Percentiles rank a stretch among this genome's conserved stretches.
Conservation (phyloP, 1,140 invertebrate genomes). For the Anoplolepis gracilipes region DNA sequence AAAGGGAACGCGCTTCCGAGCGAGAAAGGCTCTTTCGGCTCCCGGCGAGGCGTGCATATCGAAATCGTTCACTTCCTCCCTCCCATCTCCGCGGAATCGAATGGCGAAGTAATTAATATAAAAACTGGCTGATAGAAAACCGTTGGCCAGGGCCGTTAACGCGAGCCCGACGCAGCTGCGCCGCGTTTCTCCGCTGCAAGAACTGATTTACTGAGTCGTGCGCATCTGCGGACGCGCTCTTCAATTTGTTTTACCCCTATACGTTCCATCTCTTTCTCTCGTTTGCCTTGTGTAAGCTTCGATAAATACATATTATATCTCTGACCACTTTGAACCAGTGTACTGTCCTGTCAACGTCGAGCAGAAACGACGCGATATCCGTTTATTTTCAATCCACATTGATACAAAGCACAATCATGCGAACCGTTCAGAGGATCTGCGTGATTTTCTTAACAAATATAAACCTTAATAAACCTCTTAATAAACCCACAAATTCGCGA, state of each 20-base stretch:
- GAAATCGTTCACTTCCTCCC: background rate
- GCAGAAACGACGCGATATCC: background rate
- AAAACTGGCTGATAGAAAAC: slow-evolving; percentile 45
- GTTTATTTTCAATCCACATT: background rate
- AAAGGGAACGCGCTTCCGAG: background rate
- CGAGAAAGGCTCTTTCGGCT: slow-evolving; percentile 29
- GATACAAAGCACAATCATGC: too few relatives aligned
- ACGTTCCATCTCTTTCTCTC: too few relatives aligned
- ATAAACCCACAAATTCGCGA: background rate
- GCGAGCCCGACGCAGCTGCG: background rate
- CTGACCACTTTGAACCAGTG: background rate
- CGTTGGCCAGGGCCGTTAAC: background rate
- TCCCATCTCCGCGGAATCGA: slow-evolving; percentile 24
- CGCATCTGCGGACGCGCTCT: slow-evolving; percentile 39
- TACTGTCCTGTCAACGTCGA: background rate
- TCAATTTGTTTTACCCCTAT: slow-evolving; percentile 21
- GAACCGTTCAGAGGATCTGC: too few relatives aligned
- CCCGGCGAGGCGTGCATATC: background rate
- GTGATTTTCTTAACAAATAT: background rate
- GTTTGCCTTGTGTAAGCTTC: background rate
- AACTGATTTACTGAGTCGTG: slow-evolving; percentile 55
- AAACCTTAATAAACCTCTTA: too few relatives aligned
- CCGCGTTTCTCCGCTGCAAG: slow-evolving; percentile 39
- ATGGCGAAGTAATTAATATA: slow-evolving; percentile 65
- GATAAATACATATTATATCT: slow-evolving; percentile 54